Evolutionary conservation across 2,888 invertebrate genomes (phyloP).

Genomic region (Limenitis camilla): DNA sequence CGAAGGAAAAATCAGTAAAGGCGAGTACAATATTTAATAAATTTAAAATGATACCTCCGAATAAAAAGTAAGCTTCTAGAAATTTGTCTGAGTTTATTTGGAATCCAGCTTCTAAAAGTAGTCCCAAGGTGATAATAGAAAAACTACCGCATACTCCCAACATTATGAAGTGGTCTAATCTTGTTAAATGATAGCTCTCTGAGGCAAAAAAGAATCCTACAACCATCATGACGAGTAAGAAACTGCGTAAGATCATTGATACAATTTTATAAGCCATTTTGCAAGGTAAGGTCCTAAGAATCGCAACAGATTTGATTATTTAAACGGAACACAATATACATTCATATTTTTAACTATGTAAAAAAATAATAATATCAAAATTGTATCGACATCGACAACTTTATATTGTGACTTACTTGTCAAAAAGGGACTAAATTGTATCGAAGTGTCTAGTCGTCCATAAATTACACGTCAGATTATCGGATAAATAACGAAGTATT

Average conservation of each 20-base stretch:
- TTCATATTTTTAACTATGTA: too few species aligned
- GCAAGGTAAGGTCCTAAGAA: neutral
- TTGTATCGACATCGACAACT: too few species aligned
- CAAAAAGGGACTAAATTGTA: too few species aligned
- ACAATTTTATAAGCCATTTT: conserved; percentile 35
- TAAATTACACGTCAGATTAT: too few species aligned
- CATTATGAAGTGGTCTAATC: conserved; percentile 35
- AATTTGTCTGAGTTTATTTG: conserved; percentile 28
- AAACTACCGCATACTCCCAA: conserved; percentile 44
- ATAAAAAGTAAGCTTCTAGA: conserved; percentile 33
- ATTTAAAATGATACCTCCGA: conserved; percentile 32
- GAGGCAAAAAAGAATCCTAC: conserved; percentile 39
- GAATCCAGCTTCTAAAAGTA: conserved; percentile 44
- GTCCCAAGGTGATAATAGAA: conserved; percentile 37
- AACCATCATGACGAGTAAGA: conserved; percentile 34
- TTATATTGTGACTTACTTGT: too few species aligned
- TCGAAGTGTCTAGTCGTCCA: too few species aligned
- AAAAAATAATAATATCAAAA: too few species aligned
- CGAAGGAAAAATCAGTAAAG: conserved; percentile 32
- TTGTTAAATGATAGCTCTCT: conserved; percentile 31
- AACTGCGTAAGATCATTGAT: conserved; percentile 43
- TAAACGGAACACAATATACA: too few species aligned
- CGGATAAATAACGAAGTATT: too few species aligned
- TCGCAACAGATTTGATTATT: too few species aligned
- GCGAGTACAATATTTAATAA: conserved; percentile 29